Conservation (phyloP, 2,113 vertebrate genomes). For the Ellobius talpinus region DNA sequence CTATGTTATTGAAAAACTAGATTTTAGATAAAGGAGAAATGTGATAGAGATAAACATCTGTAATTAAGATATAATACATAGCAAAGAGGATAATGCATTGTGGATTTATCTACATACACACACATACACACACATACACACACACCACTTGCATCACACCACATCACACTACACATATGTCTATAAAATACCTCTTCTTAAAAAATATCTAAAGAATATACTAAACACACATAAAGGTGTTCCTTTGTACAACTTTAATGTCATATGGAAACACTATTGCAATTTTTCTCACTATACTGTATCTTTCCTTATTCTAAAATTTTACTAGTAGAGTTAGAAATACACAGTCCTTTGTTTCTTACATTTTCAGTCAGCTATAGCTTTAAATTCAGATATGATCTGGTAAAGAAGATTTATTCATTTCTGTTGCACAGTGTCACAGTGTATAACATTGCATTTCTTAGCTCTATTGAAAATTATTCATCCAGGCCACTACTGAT, state of each 20-base stretch:
- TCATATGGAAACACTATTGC: not conserved
- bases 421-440: not conserved
- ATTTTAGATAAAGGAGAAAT: not conserved
- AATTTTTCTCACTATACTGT: not conserved
- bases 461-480: not conserved
- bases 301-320: not conserved
- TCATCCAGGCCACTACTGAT: not conserved
- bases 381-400: not conserved
- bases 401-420: not conserved
- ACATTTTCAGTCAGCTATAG: not conserved
- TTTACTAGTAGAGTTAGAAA: not conserved
- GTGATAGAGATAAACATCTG: not conserved
- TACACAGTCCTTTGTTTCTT: not conserved
- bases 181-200: not conserved
- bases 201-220: not conserved
- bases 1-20: not conserved
- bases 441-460: not conserved
- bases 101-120: not conserved
- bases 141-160: fast-evolving
- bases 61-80: not conserved
- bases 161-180: no score
- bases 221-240: not conserved
- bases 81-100: not conserved
- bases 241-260: not conserved
- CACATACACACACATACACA: not conserved